phyloP scores from a whole-genome alignment of 2,888 invertebrate species.

The Nymphalis polychloros region DNA sequence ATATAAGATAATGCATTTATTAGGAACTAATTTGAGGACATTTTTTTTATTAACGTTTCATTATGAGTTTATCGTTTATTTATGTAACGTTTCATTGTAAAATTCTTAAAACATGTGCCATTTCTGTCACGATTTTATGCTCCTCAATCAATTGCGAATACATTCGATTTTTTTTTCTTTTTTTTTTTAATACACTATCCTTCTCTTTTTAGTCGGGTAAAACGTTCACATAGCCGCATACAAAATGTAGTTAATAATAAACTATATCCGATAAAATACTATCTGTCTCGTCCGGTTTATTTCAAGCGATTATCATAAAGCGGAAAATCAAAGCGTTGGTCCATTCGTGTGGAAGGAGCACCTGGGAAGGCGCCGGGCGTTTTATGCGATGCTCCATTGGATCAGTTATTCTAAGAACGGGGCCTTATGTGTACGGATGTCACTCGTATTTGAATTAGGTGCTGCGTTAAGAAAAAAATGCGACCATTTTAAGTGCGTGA shows the following conservation, averaged over 20 bases:
- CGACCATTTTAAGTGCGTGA: not conserved
- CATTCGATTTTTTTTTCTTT: too few species aligned
- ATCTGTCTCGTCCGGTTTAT: conserved; percentile 46
- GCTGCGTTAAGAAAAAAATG: not conserved
- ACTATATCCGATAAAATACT: conserved; percentile 22
- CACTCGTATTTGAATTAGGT: not conserved
- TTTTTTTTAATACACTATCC: too few species aligned
- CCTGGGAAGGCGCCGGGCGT: conserved; percentile 26
- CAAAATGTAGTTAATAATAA: conserved; percentile 23
- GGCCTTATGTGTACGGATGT: conserved; percentile 1
- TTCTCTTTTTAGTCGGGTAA: not conserved
- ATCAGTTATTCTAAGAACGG: conserved; percentile 21
- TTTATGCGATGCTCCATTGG: conserved; percentile 28
- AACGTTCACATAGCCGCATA: not conserved
- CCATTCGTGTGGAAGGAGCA: conserved; percentile 34
- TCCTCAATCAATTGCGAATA: too few species aligned
- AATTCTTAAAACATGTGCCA: too few species aligned
- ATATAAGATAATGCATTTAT: too few species aligned
- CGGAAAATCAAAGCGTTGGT: conserved; percentile 54
- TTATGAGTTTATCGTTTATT: too few species aligned
- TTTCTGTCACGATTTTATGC: too few species aligned
- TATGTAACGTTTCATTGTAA: too few species aligned
- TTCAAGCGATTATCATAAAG: conserved; percentile 48
- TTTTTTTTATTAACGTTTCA: too few species aligned
- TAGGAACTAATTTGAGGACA: too few species aligned